Evolutionary conservation across 2,888 invertebrate species (phyloP).

Genomic region (Drepana falcataria): DNA sequence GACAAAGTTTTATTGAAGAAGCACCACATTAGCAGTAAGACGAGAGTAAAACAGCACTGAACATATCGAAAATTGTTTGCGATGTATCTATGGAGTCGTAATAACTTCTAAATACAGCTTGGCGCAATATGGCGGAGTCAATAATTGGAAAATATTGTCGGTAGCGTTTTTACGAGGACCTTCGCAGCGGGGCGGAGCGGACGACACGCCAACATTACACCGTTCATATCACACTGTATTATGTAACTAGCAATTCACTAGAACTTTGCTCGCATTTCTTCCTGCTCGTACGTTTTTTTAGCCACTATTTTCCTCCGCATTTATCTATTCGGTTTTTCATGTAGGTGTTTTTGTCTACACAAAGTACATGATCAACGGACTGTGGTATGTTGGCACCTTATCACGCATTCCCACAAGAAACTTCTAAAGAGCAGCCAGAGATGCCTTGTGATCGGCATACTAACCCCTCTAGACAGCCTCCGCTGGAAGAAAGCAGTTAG

Average conservation of each 20-base stretch:
- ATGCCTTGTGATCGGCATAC: no score
- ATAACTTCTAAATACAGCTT: constrained; percentile 27
- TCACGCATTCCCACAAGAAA: no score
- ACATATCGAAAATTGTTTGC: constrained; percentile 14
- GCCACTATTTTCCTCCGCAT: no score
- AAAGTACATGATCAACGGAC: no score
- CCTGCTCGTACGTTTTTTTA: neutral
- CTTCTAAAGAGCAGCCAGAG: no score
- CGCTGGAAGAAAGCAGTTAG: no score
- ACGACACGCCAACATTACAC: constrained; percentile 20
- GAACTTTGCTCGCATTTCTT: neutral
- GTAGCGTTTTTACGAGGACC: constrained; percentile 27
- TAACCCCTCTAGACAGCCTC: no score
- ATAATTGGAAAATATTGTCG: constrained; percentile 44
- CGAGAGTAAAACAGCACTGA: constrained; percentile 1
- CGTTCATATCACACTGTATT: constrained; percentile 1
- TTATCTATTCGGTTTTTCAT: no score
- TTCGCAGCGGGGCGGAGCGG: constrained; percentile 25
- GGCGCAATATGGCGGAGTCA: constrained; percentile 32
- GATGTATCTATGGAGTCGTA: constrained; percentile 26
- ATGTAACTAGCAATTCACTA: neutral
- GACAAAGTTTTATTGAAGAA: no score
- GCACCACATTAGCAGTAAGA: no score
- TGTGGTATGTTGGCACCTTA: no score
- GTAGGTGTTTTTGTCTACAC: no score